phyloP scores from a whole-genome alignment of 2,113 vertebrate species.

The Apodemus sylvaticus region DNA sequence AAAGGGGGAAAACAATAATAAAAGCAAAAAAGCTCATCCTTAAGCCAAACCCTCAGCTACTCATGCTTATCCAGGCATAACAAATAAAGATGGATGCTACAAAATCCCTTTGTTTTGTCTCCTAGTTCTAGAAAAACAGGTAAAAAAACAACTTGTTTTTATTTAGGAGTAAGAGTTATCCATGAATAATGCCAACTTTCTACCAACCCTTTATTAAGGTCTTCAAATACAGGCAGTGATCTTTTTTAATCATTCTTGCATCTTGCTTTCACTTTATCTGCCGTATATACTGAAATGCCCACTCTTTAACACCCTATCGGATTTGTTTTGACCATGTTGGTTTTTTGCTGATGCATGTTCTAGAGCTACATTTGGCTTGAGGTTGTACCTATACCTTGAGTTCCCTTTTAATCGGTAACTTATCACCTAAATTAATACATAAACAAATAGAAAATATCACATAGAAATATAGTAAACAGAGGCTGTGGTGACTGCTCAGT shows the following conservation, averaged over 20 bases:
- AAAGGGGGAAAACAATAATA: not conserved
- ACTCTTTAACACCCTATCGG: not conserved
- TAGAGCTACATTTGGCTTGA: not conserved
- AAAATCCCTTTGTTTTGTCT: not conserved
- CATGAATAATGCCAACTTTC: not conserved
- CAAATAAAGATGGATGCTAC: not conserved
- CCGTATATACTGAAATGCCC: not conserved
- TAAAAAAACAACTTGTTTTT: not conserved
- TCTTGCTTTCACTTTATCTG: not conserved
- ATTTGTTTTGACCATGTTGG: not conserved
- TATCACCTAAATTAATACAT: not conserved
- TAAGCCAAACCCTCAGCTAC: not conserved
- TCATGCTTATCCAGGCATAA: not conserved
- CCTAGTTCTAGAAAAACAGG: not conserved
- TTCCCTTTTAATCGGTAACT: not conserved
- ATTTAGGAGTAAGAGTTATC: not conserved
- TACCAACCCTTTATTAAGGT: not conserved
- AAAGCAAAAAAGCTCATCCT: not conserved
- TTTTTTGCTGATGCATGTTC: not conserved
- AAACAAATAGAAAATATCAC: not conserved
- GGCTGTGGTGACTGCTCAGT: not conserved
- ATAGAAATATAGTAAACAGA: not conserved
- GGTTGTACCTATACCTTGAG: not conserved
- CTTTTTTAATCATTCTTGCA: not conserved
- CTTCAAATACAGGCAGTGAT: not conserved